Evolutionary conservation across 2,113 vertebrate genomes (phyloP), one percentile per base, ranked within the genome.

Genomic region (Suncus etruscus): DNA sequence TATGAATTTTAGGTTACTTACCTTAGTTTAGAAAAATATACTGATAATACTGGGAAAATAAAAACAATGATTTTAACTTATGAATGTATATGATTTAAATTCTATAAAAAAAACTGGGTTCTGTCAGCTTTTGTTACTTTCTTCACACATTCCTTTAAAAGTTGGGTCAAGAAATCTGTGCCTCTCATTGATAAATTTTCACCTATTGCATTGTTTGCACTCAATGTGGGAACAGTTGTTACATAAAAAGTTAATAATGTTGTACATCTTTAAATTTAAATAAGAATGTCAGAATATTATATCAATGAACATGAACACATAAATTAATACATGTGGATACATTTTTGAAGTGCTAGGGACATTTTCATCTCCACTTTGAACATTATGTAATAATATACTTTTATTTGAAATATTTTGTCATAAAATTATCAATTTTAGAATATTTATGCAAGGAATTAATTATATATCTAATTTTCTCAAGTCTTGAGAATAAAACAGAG

Each of bases 1-100:
- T 98, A 98, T 98, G 97, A 97, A 98, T 98, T 98, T 97, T 98
- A 97, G 96, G 97, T 97, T 97, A 97, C 97, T 97, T 98, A 97
- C 97, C 97, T 97, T 98, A 98, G 97, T 98, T 98, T 97, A 96
- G 94, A 95, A 97, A 39, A 97, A 97, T 97, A 97, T 94, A 97
- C 96, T 87, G 87, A 96, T 96, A 95, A 97, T 97, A 97, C 94
- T 0, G 84, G 95, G 89, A 78, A 96, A 79, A 88, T 95, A 90
- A 97, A 95, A 96, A 95, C 94, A 89, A 16, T 83, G 32, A 94
- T 92, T 95, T 97, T 96, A 97, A 95, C 88, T 96, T 91, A 97
- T 65, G 87, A 97, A 94, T 58, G 94, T 96, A 91, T 94, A 92
- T 95, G 94, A 93, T 29, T 14, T 94, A 86, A 80, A 92, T 93